phyloP scores from a whole-genome alignment of 2,113 vertebrate genomes.

The Syngnathus typhle region DNA sequence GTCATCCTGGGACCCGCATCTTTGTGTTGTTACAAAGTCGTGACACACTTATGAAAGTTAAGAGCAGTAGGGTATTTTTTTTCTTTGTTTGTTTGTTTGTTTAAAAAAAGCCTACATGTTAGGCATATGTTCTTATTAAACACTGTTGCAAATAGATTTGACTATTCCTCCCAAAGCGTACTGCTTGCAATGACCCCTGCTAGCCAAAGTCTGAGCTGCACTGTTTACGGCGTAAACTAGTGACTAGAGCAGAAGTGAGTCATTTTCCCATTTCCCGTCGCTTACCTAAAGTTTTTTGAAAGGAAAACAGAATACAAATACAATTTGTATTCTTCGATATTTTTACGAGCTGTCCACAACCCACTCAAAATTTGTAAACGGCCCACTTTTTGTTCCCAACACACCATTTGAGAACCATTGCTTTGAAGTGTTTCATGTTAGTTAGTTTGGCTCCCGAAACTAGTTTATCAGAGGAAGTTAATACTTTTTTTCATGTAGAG shows the following conservation, averaged over 20 bases:
- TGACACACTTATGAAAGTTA: neutral
- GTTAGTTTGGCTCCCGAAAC: neutral
- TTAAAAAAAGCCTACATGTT: neutral
- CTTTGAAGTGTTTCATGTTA: neutral
- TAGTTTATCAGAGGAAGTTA: constrained; percentile 14
- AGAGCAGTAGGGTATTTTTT: neutral
- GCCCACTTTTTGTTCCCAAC: neutral
- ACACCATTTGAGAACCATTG: neutral
- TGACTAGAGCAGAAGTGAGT: neutral
- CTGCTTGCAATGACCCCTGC: neutral
- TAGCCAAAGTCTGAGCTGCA: neutral
- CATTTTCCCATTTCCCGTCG: neutral
- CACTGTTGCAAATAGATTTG: neutral
- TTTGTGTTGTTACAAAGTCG: neutral
- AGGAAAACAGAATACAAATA: neutral
- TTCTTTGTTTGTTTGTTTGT: neutral
- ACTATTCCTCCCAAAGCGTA: neutral
- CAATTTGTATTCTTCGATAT: neutral
- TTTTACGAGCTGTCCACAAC: neutral
- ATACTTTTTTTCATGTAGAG: constrained; percentile 70
- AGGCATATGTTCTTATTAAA: neutral
- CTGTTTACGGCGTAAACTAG: neutral
- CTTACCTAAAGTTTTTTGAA: neutral
- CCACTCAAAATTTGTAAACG: neutral
- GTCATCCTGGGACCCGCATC: neutral